Percentiles rank a stretch among this genome's conserved stretches.
These are phyloP conservation scores for Ascaphus truei DNA, from an alignment of 2,113 vertebrate species.

Conservation along the genomic window DNA sequence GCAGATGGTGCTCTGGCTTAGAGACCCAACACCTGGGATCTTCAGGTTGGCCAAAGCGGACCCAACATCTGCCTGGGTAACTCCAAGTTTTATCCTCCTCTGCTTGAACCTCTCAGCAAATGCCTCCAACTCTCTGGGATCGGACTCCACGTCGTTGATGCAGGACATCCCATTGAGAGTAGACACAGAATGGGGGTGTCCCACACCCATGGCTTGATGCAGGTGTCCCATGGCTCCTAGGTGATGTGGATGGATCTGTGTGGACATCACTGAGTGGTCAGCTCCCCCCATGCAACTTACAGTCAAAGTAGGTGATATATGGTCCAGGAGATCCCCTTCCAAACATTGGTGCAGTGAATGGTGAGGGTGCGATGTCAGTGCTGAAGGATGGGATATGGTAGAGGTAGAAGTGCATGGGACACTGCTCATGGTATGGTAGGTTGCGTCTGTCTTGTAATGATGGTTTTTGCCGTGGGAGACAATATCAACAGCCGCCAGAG, in stretches of 20 bases:
- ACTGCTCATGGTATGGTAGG: conserved; percentile 94
- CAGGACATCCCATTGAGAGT: conserved; percentile 74
- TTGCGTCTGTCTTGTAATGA: conserved; percentile 87
- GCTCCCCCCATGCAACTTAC: conserved; percentile 75
- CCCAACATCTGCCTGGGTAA: conserved; percentile 89
- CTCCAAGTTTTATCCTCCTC: conserved; percentile 84
- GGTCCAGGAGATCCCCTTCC: conserved; percentile 85
- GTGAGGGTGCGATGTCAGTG: conserved; percentile 64
- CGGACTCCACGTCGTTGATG: conserved; percentile 80
- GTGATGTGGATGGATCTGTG: conserved; percentile 66
- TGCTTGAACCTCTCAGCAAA: conserved; percentile 91
- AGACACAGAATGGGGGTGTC: conserved; percentile 72
- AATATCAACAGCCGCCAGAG: conserved; percentile 91
- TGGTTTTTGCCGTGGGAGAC: conserved; percentile 88
- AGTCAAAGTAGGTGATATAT: conserved; percentile 79
- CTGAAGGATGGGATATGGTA: conserved; percentile 75
- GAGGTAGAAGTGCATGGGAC: conserved; percentile 78
- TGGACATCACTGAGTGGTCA: conserved; percentile 71
- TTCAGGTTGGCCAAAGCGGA: conserved; percentile 85
- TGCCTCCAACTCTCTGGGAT: conserved; percentile 86
- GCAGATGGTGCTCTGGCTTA: conserved; percentile 95
- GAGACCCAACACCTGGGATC: conserved; percentile 86
- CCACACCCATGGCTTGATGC: conserved; percentile 83
- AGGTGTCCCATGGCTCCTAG: conserved; percentile 78
- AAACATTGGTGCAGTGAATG: conserved; percentile 74